These are phyloP conservation scores for Halcyon malimbica DNA, from an alignment of 2,113 vertebrate genomes.

Conservation along the genomic window DNA sequence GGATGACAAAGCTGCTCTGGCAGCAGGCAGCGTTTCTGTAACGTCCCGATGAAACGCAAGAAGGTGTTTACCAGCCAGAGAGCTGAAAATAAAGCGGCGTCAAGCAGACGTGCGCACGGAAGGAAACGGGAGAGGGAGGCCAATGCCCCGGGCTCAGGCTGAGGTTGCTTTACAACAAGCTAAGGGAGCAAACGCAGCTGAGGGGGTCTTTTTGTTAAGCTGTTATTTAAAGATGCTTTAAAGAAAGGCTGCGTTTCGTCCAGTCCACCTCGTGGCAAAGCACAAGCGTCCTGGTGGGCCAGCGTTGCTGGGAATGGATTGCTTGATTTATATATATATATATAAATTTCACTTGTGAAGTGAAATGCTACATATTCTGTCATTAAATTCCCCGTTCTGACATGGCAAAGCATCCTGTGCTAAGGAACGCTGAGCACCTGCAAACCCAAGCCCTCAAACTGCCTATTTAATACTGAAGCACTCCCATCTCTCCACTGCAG, in stretches of 20 bases:
- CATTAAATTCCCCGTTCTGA: neutral
- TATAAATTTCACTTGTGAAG: neutral
- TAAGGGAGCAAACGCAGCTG: neutral
- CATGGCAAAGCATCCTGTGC: neutral
- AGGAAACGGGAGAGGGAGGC: neutral
- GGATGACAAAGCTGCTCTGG: neutral
- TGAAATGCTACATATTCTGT: neutral
- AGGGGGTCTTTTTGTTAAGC: neutral
- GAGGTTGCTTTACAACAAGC: neutral
- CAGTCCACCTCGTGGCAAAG: neutral
- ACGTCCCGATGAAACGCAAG: fast-evolving
- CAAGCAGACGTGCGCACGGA: fast-evolving
- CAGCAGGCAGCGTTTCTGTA: neutral
- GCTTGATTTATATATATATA: neutral
- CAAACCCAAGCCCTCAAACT: neutral
- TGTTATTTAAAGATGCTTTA: neutral
- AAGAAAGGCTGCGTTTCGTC: neutral
- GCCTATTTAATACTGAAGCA: neutral
- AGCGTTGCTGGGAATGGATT: neutral
- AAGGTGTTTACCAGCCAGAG: neutral
- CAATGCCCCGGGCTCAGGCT: neutral
- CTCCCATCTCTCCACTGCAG: neutral
- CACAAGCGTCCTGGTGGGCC: neutral
- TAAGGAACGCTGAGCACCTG: neutral
- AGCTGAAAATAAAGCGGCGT: neutral